These are phyloP conservation scores for Oryctes rhinoceros DNA, from an alignment of 1,140 invertebrate species.

Conservation along the genomic window DNA sequence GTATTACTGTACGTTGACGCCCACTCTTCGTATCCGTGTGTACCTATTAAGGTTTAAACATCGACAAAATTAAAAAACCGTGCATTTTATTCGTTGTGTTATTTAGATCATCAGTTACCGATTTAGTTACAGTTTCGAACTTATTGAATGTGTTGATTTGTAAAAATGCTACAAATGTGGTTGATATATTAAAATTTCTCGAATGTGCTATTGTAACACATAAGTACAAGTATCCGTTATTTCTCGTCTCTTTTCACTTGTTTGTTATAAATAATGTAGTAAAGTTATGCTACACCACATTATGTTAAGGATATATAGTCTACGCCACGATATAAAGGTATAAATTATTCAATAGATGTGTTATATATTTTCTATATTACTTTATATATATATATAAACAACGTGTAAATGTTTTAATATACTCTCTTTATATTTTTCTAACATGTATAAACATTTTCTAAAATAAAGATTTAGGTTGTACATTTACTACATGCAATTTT, in stretches of 20 bases:
- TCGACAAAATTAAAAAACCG: no score
- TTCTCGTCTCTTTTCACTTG: background rate
- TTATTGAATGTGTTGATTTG: no score
- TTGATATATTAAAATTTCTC: background rate
- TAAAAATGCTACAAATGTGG: no score
- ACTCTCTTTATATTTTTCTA: slow-evolving; percentile 7
- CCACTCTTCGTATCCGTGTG: no score
- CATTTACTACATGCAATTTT: background rate
- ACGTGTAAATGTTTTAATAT: background rate
- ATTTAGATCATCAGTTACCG: no score
- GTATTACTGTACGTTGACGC: no score
- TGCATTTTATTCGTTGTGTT: no score
- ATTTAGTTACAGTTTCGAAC: no score
- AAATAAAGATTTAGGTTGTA: background rate
- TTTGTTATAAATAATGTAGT: background rate
- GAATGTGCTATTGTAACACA: background rate
- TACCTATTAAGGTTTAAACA: no score
- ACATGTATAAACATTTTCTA: slow-evolving; percentile 1
- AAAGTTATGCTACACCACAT: background rate
- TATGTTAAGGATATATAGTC: background rate
- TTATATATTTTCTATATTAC: slow-evolving; percentile 6
- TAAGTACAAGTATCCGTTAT: background rate
- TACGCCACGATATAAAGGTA: background rate
- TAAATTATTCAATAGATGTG: slow-evolving; percentile 4
- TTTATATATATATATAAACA: background rate